Conservation (phyloP, 2,888 invertebrate genomes). For the Cosmia pyralina region DNA sequence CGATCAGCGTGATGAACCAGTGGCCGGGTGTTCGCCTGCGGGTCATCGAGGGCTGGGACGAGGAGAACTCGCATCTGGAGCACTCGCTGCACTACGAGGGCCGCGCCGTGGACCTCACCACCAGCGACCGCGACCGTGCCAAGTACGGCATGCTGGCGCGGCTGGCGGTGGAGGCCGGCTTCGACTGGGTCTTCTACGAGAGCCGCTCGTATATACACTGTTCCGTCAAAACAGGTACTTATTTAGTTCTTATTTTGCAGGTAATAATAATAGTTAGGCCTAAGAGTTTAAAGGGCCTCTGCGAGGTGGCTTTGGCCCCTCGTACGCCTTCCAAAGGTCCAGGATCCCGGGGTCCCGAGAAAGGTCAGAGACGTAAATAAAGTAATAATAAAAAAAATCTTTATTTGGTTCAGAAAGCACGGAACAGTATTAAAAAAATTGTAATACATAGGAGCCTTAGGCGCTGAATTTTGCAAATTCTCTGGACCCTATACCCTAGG, state of each 20-base stretch:
- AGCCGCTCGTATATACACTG: slow-evolving; percentile 98
- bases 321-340: neutral
- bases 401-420: neutral
- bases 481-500: neutral
- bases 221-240: slow-evolving; percentile 98
- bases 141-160: slow-evolving; percentile 99
- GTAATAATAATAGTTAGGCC: neutral
- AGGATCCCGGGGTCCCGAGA: no score
- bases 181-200: slow-evolving; percentile 99
- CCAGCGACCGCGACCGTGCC: slow-evolving; percentile 97
- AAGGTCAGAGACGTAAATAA: neutral
- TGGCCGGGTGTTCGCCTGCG: slow-evolving; percentile 98
- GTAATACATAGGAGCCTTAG: neutral
- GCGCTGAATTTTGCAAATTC: neutral
- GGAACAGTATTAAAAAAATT: neutral
- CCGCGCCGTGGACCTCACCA: slow-evolving; percentile 98
- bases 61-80: slow-evolving; percentile 93
- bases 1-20: slow-evolving; percentile 99
- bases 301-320: no score
- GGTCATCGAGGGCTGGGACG: slow-evolving; percentile 99
- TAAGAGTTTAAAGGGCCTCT: neutral
- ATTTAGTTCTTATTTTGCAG: neutral
- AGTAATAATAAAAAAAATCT: neutral
- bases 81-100: slow-evolving; percentile 99
- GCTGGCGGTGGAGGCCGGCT: slow-evolving; percentile 98